These are phyloP conservation scores for Chymomyza costata DNA, from an alignment of 1,140 invertebrate species.

Conservation along the genomic window DNA sequence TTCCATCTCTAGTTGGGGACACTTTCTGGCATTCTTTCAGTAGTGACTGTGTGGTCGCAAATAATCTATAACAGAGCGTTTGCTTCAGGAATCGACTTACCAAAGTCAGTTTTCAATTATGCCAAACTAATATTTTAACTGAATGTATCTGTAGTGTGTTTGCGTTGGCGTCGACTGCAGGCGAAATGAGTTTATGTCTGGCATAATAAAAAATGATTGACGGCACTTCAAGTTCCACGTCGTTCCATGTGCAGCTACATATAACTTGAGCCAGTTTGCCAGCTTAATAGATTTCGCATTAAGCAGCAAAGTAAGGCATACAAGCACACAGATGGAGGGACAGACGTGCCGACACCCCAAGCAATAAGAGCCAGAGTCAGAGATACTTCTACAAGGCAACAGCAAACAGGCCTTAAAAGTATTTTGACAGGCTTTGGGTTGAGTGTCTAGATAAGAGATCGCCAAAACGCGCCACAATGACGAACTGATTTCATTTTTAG, in stretches of 20 bases:
- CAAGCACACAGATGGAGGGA: slow-evolving; percentile 21
- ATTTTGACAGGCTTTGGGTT: neutral
- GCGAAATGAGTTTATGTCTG: slow-evolving; percentile 71
- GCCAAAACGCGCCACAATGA: slow-evolving; percentile 34
- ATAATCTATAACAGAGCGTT: too few species aligned
- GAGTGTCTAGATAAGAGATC: neutral
- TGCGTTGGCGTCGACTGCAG: slow-evolving; percentile 46
- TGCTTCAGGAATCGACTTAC: too few species aligned
- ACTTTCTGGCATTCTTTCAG: too few species aligned
- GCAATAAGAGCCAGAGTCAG: too few species aligned
- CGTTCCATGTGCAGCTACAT: slow-evolving; percentile 10
- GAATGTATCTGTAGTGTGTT: too few species aligned
- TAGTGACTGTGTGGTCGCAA: too few species aligned
- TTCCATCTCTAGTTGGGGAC: too few species aligned
- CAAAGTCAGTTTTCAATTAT: too few species aligned
- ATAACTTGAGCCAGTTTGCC: neutral
- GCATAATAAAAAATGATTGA: slow-evolving; percentile 72
- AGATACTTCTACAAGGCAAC: too few species aligned
- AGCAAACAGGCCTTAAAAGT: neutral
- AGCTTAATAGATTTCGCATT: slow-evolving; percentile 54
- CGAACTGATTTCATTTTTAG: slow-evolving; percentile 58
- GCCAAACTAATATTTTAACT: too few species aligned
- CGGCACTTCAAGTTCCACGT: slow-evolving; percentile 52
- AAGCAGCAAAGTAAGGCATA: slow-evolving; percentile 13
- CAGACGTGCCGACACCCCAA: neutral